phyloP scores from a whole-genome alignment of 2,113 vertebrate genomes.

The Miniopterus natalensis region DNA sequence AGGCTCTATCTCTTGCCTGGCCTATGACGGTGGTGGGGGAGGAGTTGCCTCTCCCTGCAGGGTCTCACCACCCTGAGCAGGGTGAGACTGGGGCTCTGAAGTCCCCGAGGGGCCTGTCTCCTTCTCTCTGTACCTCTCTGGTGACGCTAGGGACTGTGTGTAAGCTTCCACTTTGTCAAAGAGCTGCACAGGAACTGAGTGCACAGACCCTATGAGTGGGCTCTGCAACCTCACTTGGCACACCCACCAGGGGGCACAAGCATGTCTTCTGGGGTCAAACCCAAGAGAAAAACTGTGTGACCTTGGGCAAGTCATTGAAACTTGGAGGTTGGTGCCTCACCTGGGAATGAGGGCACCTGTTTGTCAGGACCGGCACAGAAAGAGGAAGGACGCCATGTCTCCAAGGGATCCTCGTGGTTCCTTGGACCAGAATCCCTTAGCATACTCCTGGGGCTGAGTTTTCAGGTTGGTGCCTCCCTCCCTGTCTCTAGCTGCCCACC shows the following conservation, averaged over 20 bases:
- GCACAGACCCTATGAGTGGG: neutral
- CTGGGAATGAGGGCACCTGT: neutral
- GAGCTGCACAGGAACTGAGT: neutral
- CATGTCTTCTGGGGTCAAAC: neutral
- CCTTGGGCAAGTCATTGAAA: neutral
- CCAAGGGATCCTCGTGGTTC: neutral
- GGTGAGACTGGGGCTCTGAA: neutral
- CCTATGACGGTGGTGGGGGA: too few species aligned
- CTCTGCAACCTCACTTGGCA: neutral
- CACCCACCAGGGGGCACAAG: fast-evolving
- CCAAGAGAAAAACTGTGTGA: neutral
- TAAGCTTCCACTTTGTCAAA: neutral
- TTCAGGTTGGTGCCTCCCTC: neutral
- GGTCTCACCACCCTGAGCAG: neutral
- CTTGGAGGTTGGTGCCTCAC: neutral
- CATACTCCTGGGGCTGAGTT: neutral
- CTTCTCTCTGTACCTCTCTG: neutral
- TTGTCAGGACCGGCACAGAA: neutral
- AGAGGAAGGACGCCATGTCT: neutral
- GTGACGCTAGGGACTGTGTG: neutral
- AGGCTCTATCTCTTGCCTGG: neutral
- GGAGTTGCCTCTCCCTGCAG: neutral
- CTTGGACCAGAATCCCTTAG: neutral
- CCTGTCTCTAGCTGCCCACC: neutral
- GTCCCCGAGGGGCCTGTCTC: neutral